phyloP scores from a whole-genome alignment of 2,113 vertebrate species.

The Vulpes lagopus region DNA sequence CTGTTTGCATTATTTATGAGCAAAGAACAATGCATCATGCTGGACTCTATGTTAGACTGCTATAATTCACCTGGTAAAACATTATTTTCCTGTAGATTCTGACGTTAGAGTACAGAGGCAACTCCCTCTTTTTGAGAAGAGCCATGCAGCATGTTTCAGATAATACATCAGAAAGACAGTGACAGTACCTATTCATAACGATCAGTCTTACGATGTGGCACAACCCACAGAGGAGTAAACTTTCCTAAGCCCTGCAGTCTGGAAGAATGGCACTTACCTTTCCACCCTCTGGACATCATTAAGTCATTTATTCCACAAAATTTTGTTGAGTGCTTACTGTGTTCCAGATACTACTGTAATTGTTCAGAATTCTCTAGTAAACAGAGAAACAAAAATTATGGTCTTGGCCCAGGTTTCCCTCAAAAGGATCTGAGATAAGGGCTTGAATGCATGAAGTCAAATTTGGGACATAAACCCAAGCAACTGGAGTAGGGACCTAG shows the following conservation, averaged over 20 bases:
- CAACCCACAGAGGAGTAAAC: background rate
- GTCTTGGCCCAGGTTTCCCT: background rate
- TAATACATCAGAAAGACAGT: constrained; percentile 64
- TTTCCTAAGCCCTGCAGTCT: background rate
- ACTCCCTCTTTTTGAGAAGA: constrained; percentile 66
- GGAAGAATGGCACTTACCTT: background rate
- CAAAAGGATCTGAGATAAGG: background rate
- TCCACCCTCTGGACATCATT: background rate
- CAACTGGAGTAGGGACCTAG: background rate
- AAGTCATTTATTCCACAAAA: background rate
- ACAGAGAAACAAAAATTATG: background rate
- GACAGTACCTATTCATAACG: constrained; percentile 56
- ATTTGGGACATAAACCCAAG: background rate
- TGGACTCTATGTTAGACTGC: constrained; percentile 46
- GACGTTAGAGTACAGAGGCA: constrained; percentile 59
- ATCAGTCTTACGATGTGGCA: constrained; percentile 29
- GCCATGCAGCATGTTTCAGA: constrained; percentile 58
- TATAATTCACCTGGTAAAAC: constrained; percentile 80
- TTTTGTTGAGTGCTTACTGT: background rate
- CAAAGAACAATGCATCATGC: constrained; percentile 68
- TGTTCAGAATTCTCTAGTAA: background rate
- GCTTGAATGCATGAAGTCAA: background rate
- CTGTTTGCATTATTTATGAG: constrained; percentile 82
- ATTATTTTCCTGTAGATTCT: constrained; percentile 62
- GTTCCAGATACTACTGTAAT: background rate